Evolutionary conservation across 2,113 vertebrate genomes (phyloP).

Genomic region (Columbina picui): DNA sequence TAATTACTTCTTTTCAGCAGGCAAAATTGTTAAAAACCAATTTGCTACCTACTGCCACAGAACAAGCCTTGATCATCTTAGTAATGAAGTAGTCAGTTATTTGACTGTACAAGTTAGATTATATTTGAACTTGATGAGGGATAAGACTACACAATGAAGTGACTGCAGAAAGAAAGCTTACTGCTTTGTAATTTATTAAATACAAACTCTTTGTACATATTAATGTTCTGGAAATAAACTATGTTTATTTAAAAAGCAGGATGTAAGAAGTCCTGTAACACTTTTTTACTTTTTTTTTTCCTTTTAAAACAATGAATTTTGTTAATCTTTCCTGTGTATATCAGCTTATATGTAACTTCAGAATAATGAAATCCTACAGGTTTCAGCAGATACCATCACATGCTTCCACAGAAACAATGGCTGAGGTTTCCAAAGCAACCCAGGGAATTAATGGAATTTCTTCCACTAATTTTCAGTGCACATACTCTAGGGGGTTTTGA

Average conservation of each 20-base stretch:
- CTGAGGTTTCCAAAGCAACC: neutral
- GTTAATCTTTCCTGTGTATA: neutral
- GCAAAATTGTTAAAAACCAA: neutral
- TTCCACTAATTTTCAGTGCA: neutral
- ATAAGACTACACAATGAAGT: neutral
- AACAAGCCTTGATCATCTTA: neutral
- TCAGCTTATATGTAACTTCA: neutral
- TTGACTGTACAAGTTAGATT: neutral
- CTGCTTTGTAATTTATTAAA: neutral
- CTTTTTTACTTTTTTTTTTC: neutral
- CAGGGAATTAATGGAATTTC: neutral
- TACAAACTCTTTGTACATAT: fast-evolving
- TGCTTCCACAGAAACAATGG: neutral
- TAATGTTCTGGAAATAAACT: neutral
- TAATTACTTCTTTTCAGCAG: neutral
- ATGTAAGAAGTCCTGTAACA: neutral
- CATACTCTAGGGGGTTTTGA: neutral
- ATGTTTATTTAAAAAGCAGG: neutral
- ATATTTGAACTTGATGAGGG: neutral
- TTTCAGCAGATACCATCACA: neutral
- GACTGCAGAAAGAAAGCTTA: neutral
- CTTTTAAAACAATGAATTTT: neutral
- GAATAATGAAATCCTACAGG: neutral
- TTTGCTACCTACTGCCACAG: neutral
- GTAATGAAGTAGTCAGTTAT: neutral